Percentiles rank a stretch among this genome's conserved stretches.
Conservation (phyloP, 2,113 vertebrate genomes). For the Campylorhamphus procurvoides region DNA sequence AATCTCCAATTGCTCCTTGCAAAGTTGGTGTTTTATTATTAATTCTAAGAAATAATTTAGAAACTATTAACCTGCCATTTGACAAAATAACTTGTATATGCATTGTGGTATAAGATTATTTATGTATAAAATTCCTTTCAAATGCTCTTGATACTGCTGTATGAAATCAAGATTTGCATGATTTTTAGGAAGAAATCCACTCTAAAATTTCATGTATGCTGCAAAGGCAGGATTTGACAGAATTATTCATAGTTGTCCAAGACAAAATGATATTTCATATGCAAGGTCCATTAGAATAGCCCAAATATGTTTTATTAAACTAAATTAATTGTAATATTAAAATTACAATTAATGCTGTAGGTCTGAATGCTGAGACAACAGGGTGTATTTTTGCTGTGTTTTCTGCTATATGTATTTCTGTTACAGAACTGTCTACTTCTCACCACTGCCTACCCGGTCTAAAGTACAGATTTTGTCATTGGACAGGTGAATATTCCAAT, state of each 20-base stretch:
- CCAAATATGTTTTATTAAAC: neutral
- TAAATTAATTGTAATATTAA: neutral
- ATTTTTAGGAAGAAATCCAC: neutral
- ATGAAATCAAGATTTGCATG: neutral
- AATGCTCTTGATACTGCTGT: neutral
- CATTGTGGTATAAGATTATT: neutral
- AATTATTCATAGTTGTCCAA: neutral
- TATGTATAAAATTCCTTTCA: neutral
- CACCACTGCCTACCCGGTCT: neutral
- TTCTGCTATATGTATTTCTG: neutral
- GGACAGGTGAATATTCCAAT: neutral
- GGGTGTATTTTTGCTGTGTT: accelerated
- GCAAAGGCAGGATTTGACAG: neutral
- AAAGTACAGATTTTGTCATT: neutral
- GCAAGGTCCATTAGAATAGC: neutral
- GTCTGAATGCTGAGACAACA: neutral
- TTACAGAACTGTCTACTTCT: neutral
- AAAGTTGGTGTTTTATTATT: neutral
- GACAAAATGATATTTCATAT: neutral
- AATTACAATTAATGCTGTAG: neutral
- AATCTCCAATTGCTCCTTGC: neutral
- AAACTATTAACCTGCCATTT: neutral
- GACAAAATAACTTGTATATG: neutral
- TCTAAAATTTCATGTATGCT: neutral
- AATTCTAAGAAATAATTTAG: neutral